Evolutionary conservation across 2,888 invertebrate species (phyloP).

Genomic region (Clusia tigrina): DNA sequence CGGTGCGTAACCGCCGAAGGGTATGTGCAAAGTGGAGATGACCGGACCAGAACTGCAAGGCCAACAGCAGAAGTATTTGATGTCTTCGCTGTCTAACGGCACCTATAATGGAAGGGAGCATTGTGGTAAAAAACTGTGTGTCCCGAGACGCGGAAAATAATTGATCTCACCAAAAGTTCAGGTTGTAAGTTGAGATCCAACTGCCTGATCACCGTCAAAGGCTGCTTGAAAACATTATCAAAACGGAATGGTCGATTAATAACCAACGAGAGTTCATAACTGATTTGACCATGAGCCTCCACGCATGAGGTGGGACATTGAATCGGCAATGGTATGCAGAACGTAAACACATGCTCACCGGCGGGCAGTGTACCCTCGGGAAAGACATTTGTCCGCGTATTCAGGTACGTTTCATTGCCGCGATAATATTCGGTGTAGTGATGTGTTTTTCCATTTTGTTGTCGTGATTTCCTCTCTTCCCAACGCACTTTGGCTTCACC

Average conservation of each 20-base stretch:
- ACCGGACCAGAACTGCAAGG: constrained; percentile 41
- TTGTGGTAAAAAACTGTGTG: not conserved
- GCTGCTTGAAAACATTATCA: constrained; percentile 50
- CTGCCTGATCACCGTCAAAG: constrained; percentile 77
- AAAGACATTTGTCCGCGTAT: constrained; percentile 53
- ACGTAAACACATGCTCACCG: constrained; percentile 44
- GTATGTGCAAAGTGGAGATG: constrained; percentile 37
- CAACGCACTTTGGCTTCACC: constrained; percentile 44
- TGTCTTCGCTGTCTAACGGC: constrained; percentile 37
- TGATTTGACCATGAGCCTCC: constrained; percentile 73
- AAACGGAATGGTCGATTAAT: constrained; percentile 85
- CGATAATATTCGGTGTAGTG: constrained; percentile 22
- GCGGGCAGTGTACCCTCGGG: constrained; percentile 50
- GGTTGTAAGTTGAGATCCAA: constrained; percentile 79
- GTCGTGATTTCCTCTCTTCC: constrained; percentile 22
- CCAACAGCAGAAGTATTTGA: constrained; percentile 42
- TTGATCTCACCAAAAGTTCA: constrained; percentile 69
- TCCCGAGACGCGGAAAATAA: not conserved
- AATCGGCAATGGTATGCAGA: constrained; percentile 39
- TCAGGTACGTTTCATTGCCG: constrained; percentile 42
- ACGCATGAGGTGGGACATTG: constrained; percentile 66
- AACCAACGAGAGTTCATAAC: constrained; percentile 77
- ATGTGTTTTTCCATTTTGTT: constrained; percentile 13
- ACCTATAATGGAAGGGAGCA: constrained; percentile 28
- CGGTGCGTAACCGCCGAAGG: constrained; percentile 44